Evolutionary conservation across 2,113 vertebrate species (phyloP).

Genomic region (Carassius gibelio): DNA sequence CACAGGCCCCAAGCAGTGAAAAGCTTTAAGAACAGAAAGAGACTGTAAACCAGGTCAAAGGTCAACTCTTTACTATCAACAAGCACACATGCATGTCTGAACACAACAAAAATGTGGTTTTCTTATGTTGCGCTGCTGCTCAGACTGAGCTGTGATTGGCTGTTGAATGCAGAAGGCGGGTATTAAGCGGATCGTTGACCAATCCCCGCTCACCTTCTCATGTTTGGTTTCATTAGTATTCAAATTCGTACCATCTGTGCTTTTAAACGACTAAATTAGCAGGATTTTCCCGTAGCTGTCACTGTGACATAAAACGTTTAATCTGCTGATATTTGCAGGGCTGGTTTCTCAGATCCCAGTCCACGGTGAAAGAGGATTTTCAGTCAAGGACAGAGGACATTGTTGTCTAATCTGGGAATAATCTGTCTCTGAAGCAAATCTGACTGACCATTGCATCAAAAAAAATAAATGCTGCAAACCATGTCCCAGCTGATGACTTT

Average conservation of each 20-base stretch:
- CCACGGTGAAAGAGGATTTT: neutral
- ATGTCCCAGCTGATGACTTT: neutral
- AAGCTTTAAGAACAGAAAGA: neutral
- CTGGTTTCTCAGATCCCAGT: neutral
- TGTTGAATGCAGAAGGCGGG: neutral
- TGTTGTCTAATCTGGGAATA: conserved; percentile 10
- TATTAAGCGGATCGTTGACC: neutral
- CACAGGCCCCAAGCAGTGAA: neutral
- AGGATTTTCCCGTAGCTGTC: conserved; percentile 10
- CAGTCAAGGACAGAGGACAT: neutral
- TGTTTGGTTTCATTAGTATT: conserved; percentile 1
- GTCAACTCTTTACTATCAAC: neutral
- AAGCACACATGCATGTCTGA: neutral
- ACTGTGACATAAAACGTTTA: conserved; percentile 4
- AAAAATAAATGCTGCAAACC: neutral
- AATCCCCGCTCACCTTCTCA: neutral
- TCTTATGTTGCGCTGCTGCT: neutral
- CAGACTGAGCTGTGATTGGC: conserved; percentile 28
- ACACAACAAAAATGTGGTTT: neutral
- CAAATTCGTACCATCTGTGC: conserved; percentile 15
- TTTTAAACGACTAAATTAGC: conserved; percentile 15
- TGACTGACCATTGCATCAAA: neutral
- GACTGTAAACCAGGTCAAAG: neutral
- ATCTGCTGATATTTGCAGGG: neutral
- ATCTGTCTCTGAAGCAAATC: conserved; percentile 12